Percentiles rank a stretch among this genome's conserved stretches.
phyloP scores from a whole-genome alignment of 2,113 vertebrate species.

The Rhinoderma darwinii region DNA sequence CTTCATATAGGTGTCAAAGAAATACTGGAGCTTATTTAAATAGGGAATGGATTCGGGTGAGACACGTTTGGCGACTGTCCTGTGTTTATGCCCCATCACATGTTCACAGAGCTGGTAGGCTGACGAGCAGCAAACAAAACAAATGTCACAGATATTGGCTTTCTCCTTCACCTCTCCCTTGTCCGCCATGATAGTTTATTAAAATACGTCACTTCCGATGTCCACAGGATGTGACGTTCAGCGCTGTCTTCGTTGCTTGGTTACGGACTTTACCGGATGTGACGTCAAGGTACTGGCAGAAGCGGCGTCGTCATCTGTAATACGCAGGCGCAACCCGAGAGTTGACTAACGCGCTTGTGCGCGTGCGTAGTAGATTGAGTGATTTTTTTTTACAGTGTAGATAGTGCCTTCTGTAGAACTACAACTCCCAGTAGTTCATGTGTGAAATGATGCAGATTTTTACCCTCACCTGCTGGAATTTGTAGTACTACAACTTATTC shows the following conservation, averaged over 20 bases:
- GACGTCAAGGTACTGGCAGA: not conserved
- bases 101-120: not conserved
- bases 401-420: too few relatives aligned
- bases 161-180: not conserved
- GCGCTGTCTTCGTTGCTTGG: not conserved
- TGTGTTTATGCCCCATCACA: not conserved
- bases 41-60: too few relatives aligned
- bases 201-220: not conserved
- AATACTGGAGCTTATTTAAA: not conserved
- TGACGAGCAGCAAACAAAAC: not conserved
- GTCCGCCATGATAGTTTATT: not conserved
- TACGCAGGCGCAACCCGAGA: not conserved
- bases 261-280: not conserved
- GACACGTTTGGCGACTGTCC: fast-evolving
- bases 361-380: not conserved
- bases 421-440: not conserved
- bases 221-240: not conserved
- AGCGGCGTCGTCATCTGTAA: not conserved
- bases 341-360: not conserved
- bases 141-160: not conserved
- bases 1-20: not conserved
- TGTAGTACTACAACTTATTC: not conserved
- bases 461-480: not conserved
- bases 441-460: not conserved
- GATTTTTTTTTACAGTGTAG: too few relatives aligned